These are phyloP conservation scores for Timema podura DNA, from an alignment of 2,888 invertebrate species.

Conservation along the genomic window DNA sequence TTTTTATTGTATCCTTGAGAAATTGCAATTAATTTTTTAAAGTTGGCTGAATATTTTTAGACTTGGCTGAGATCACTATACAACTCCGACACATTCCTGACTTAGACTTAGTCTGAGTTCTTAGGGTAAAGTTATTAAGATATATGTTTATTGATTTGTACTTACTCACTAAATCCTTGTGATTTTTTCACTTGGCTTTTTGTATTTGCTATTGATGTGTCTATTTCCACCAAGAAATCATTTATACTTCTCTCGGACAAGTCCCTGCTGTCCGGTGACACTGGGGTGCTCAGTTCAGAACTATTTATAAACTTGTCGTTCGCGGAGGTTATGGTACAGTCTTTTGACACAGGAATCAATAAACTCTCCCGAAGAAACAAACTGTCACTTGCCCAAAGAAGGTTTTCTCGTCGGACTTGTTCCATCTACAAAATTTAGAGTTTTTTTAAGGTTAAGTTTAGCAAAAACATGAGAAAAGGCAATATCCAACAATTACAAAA, in stretches of 20 bases:
- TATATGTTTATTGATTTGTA: too few relatives aligned
- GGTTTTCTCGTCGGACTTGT: constrained; percentile 86
- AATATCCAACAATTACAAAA: too few relatives aligned
- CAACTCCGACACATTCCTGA: too few relatives aligned
- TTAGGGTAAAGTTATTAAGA: too few relatives aligned
- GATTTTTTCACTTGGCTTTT: constrained; percentile 79
- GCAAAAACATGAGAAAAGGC: too few relatives aligned
- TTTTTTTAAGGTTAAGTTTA: background rate
- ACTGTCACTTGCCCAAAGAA: constrained; percentile 89
- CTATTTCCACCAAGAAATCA: constrained; percentile 78
- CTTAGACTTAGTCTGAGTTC: too few relatives aligned
- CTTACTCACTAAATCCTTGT: constrained; percentile 79
- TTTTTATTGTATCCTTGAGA: too few relatives aligned
- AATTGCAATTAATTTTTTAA: too few relatives aligned
- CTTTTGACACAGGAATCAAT: constrained; percentile 74
- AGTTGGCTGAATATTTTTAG: too few relatives aligned
- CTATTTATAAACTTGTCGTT: constrained; percentile 29
- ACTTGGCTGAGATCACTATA: too few relatives aligned
- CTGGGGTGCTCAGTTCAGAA: constrained; percentile 16
- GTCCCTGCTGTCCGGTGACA: constrained; percentile 41
- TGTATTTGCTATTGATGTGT: constrained; percentile 77
- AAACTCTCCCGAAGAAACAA: constrained; percentile 85
- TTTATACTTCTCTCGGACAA: constrained; percentile 62
- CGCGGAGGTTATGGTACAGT: constrained; percentile 50
- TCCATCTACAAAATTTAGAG: constrained; percentile 72